These are phyloP conservation scores for Athalia rosae DNA, from an alignment of 2,888 invertebrate species.

Conservation along the genomic window DNA sequence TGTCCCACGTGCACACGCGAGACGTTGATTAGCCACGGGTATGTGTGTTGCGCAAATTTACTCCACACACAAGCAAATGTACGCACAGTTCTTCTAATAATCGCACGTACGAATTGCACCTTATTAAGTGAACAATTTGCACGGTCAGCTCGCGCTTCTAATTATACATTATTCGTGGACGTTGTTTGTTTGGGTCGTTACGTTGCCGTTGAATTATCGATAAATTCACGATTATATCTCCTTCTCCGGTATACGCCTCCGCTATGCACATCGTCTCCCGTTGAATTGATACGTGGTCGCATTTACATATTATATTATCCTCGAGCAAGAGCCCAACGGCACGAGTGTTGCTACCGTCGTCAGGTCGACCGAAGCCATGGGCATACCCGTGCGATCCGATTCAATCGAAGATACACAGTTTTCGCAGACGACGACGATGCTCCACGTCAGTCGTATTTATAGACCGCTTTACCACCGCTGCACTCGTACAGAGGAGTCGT, in stretches of 20 bases:
- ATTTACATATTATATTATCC: conserved; percentile 35
- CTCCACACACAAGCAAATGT: too few relatives aligned
- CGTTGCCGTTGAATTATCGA: conserved; percentile 33
- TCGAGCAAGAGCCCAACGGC: neutral
- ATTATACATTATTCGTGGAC: conserved; percentile 18
- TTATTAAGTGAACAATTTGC: conserved; percentile 24
- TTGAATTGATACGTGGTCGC: conserved; percentile 25
- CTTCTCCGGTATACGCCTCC: neutral
- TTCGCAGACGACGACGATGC: conserved; percentile 32
- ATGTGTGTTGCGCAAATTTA: too few relatives aligned
- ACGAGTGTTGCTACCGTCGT: neutral
- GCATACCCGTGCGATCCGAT: conserved; percentile 11
- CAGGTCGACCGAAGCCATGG: neutral
- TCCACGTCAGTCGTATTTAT: conserved; percentile 33
- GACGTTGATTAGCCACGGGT: too few relatives aligned
- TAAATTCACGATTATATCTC: conserved; percentile 3
- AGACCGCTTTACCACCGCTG: conserved; percentile 23
- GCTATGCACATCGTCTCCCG: neutral
- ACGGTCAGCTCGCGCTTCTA: conserved; percentile 19
- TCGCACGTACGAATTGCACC: neutral
- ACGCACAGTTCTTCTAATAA: too few relatives aligned
- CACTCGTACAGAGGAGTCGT: neutral
- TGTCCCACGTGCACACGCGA: too few relatives aligned
- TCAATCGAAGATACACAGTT: conserved; percentile 27
- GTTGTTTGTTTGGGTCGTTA: conserved; percentile 25